These are phyloP conservation scores for Chloroclystis v-ata DNA, from an alignment of 2,888 invertebrate species.

Conservation along the genomic window DNA sequence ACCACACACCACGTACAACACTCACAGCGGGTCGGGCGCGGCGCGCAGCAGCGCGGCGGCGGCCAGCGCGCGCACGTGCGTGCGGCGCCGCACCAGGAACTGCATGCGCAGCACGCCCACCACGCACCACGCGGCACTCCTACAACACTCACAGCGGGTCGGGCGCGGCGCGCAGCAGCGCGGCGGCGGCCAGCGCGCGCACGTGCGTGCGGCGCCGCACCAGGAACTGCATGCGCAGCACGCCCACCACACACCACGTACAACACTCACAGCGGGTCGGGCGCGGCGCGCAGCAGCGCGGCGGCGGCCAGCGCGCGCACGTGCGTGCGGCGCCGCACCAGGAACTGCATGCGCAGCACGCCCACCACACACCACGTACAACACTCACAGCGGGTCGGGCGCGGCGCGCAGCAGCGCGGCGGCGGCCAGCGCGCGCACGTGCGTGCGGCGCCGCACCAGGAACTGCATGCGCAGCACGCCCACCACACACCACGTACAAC, in stretches of 20 bases:
- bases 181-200: slow-evolving; percentile 44
- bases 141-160: slow-evolving; percentile 28
- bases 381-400: no score
- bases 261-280: no score
- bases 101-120: slow-evolving; percentile 54
- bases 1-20: slow-evolving; percentile 43
- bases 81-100: slow-evolving; percentile 60
- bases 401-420: slow-evolving; percentile 36
- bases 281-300: slow-evolving; percentile 36
- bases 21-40: neutral
- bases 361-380: slow-evolving; percentile 45
- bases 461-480: slow-evolving; percentile 55
- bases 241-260: slow-evolving; percentile 44
- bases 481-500: slow-evolving; percentile 43
- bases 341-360: slow-evolving; percentile 57
- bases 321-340: slow-evolving; percentile 54
- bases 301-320: slow-evolving; percentile 45
- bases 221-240: slow-evolving; percentile 59
- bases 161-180: slow-evolving; percentile 38
- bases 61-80: slow-evolving; percentile 43
- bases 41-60: slow-evolving; percentile 39
- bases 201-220: slow-evolving; percentile 52
- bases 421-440: slow-evolving; percentile 46
- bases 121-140: slow-evolving; percentile 49
- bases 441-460: slow-evolving; percentile 57